Evolutionary conservation across 2,113 vertebrate species (phyloP).

Genomic region (Epinephelus moara): DNA sequence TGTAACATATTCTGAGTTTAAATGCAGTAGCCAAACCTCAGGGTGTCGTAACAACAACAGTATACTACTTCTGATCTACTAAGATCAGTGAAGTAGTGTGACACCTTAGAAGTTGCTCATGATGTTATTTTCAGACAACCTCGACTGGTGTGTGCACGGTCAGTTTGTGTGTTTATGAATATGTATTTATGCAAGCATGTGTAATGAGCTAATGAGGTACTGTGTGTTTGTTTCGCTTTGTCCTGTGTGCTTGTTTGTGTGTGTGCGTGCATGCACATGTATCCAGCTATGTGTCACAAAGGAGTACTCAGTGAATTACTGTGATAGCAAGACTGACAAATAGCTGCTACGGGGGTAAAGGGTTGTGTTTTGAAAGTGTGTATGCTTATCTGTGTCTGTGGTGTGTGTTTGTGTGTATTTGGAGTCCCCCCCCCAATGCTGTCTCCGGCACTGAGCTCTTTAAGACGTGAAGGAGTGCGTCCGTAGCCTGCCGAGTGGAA

Average conservation of each 20-base stretch:
- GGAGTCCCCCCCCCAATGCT: neutral
- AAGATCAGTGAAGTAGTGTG: neutral
- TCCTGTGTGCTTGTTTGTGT: neutral
- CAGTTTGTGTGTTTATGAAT: neutral
- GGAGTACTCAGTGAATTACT: constrained; percentile 23
- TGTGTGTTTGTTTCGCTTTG: neutral
- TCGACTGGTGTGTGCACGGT: neutral
- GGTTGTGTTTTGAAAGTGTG: constrained; percentile 7
- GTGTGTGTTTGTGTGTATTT: constrained; percentile 39
- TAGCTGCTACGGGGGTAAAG: constrained; percentile 3
- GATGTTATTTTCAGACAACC: neutral
- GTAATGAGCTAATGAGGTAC: neutral
- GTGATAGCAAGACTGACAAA: constrained; percentile 30
- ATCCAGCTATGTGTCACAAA: constrained; percentile 9
- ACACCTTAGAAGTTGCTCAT: neutral
- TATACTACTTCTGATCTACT: neutral
- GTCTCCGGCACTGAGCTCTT: constrained; percentile 58
- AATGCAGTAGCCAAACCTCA: neutral
- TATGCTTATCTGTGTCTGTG: constrained; percentile 32
- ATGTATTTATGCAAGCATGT: neutral
- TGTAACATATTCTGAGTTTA: neutral
- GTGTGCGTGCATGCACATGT: neutral
- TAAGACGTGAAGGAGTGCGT: constrained; percentile 60
- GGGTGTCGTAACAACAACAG: neutral
- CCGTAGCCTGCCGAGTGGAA: constrained; percentile 49